Evolutionary conservation across 2,888 invertebrate genomes (phyloP), one percentile per base, ranked within the genome.

Genomic region (Agriotes lineatus): DNA sequence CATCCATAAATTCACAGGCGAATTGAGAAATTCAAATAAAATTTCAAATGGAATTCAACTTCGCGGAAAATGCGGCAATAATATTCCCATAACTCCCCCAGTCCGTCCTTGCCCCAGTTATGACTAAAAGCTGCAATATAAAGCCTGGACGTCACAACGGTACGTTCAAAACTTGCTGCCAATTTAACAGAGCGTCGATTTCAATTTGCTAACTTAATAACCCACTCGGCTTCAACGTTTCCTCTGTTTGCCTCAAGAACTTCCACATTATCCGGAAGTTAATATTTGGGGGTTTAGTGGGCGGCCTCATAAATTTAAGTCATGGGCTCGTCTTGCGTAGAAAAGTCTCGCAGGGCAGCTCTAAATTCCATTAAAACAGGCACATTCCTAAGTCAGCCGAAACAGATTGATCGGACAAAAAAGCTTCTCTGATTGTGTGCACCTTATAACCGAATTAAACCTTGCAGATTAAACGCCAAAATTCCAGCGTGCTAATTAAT

Each of bases 51-150:
- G 33, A 52, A 37, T 56, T 19, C 18, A 56, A 37, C 37, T 35
- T 56, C n/a, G 37, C 35, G 56, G 37, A 56, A 56, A 56, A 56
- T 56, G 56, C 20, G 35, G 18, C 33, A 52, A 56, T 56, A 56
- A 56, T 56, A 35, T 56, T 56, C 56, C 35, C 37, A 35, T 56
- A 56, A 56, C 56, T 35, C 20, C 37, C 25, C 12, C 25, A 1
- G 19, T 18, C 35, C 18, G 56, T 18, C 56, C 56, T 56, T 56
- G 56, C 19, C 20, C 56, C 33, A 56, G 35, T 37, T 35, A 35
- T 33, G 52, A 12, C 25, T 16, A 52, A 52, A 30, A 19, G 33
- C 16, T 16, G 22, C 16, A 14, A 7, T 16, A 33, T 52, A 52
- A 52, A 52, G 52, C 20, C 22, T 22, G 48, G 48, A 48, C 48